These are phyloP conservation scores for Gasterosteus aculeatus DNA, from an alignment of 2,113 vertebrate species.

Conservation along the genomic window DNA sequence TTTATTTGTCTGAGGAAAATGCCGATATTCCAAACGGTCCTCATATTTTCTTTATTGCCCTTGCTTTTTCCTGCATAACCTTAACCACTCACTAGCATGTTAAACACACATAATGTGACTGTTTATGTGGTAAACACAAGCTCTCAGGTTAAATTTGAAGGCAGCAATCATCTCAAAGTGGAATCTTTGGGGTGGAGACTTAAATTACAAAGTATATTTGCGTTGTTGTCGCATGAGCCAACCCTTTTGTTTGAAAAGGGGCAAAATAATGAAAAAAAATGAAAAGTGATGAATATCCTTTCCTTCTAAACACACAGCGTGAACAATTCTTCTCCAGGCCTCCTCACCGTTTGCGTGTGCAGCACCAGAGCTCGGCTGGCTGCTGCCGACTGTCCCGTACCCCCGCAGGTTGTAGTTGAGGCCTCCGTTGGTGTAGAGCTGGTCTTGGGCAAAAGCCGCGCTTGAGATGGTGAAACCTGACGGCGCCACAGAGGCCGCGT, in stretches of 20 bases:
- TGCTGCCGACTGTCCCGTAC: conserved; percentile 87
- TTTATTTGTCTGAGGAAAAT: not conserved
- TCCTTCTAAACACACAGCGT: not conserved
- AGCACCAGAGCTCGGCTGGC: conserved; percentile 87
- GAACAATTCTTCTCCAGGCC: not conserved
- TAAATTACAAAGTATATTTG: not conserved
- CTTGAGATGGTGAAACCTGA: conserved; percentile 92
- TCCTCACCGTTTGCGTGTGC: conserved; percentile 91
- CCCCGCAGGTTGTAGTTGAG: conserved; percentile 95
- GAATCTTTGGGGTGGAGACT: not conserved
- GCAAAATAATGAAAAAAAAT: too few relatives aligned
- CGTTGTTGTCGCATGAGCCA: not conserved
- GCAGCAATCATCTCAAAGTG: not conserved
- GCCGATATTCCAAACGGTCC: not conserved
- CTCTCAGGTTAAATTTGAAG: not conserved
- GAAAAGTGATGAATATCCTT: not conserved
- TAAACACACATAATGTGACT: not conserved
- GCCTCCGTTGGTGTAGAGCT: conserved; percentile 96
- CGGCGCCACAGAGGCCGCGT: conserved; percentile 86
- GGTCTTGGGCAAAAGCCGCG: conserved; percentile 93
- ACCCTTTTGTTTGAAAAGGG: not conserved
- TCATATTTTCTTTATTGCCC: not conserved
- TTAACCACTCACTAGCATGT: not conserved
- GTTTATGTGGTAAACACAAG: not conserved
- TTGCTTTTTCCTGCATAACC: not conserved